Base-by-base conservation (phyloP, 2,113 vertebrate genomes). In the Theristicus caerulescens region DNA sequence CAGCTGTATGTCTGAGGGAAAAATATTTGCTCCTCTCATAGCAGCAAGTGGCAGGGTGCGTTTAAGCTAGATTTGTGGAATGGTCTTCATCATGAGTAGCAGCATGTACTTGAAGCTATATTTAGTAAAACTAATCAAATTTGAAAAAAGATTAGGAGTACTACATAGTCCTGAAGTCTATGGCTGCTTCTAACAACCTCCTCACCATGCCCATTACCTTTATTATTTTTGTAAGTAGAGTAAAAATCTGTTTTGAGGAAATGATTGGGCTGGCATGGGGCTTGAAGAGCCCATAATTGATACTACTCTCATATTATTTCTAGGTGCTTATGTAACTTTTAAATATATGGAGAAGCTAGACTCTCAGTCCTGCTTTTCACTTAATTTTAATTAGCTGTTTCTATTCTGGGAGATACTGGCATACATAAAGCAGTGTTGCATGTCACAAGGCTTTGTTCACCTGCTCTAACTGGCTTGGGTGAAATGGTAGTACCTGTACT, bases 341-440 rank as follows among this genome's bases (percentile, higher is more conserved):
- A 82, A 70, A 82, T 74, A 74, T 12, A 17, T 20, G 34, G 55
- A 84, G 66, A 91, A 72, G 70, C 20, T 10, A 26, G 65, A 51
- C n/a, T 86, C 49, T 49, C 65, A 66, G 31, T n/a, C 38, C 52
- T 95, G 25, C 42, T 89, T 91, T 95, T 88, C 76, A 13, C 51
- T 95, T 85, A 66, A 93, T 89, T 90, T 70, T 91, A 88, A 94
- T 94, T 87, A 93, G 51, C 66, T 89, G 27, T 62, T 94, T 95
- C 83, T 96, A 11, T 88, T 95, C 79, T 79, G 57, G 70, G 90
- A 87, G 54, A 17, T 65, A 29, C 13, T 51, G 69, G 22, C 13
- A 9, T 46, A 17, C 21, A 19, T 49, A 38, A 81, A 65, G 58
- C 65, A 66, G 16, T 22, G 26, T 40, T 74, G 15, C 10, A 2